Conservation (phyloP, 92 coral and sea anemone species). For the Meandrina meandrites region DNA sequence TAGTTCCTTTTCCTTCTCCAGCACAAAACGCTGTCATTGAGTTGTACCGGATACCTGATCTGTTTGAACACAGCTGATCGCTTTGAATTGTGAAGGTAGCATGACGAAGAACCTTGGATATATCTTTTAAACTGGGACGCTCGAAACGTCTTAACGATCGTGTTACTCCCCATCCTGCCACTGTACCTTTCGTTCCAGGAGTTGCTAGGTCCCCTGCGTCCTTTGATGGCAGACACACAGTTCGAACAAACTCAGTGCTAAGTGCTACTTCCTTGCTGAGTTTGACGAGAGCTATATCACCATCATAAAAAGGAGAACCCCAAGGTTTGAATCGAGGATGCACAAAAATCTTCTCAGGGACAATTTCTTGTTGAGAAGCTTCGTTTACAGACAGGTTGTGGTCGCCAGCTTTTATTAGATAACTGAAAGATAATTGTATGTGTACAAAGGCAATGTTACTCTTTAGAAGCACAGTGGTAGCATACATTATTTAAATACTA, state of each 20-base stretch:
- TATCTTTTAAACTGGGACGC: too few species aligned
- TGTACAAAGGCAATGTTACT: neutral
- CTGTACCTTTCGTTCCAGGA: conserved; percentile 45
- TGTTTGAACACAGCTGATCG: neutral
- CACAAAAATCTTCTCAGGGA: conserved; percentile 30
- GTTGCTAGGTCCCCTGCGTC: conserved; percentile 28
- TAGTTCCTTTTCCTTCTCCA: conserved; percentile 36
- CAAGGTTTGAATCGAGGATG: conserved; percentile 25
- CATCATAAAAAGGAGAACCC: neutral
- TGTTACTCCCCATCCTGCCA: conserved; percentile 75
- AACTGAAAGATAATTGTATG: conserved; percentile 13
- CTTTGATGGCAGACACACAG: conserved; percentile 68
- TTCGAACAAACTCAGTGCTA: conserved; percentile 54
- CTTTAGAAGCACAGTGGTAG: neutral
- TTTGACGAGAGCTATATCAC: conserved; percentile 73
- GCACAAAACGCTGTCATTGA: conserved; percentile 40
- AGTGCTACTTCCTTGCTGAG: conserved; percentile 46
- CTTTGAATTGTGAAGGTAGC: conserved; percentile 18
- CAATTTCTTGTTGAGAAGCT: conserved; percentile 29
- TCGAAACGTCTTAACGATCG: conserved; percentile 7
- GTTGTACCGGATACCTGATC: conserved; percentile 4
- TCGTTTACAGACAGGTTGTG: conserved; percentile 28
- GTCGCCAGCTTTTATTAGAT: conserved; percentile 53
- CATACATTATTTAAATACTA: neutral
- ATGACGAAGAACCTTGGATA: conserved; percentile 18